Base-by-base conservation (phyloP, 23 tunicate species). In the Clavelina lepadiformis region DNA sequence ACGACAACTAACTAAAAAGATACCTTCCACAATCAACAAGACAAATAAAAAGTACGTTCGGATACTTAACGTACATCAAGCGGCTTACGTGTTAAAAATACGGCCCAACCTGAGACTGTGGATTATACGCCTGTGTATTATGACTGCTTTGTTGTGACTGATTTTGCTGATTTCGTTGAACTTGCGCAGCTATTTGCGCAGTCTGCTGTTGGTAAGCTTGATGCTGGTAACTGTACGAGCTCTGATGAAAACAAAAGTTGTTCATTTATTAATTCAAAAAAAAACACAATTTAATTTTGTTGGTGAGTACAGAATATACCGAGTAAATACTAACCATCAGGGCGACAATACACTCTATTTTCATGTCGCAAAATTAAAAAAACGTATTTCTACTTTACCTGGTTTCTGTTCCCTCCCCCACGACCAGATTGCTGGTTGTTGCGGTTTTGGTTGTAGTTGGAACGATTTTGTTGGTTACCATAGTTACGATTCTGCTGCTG, bases 191-290 rank as follows among this genome's bases (percentile, higher is more conserved):
- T 4, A 79, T 25, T 31, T 79, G 85, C 5, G 85, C 85, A 22
- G 85, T 75, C 69, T 79, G 85, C 38, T 69, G 76, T 31, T 79
- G 85, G 53, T 79, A 79, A 3, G 85, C 85, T 60, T 65, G 85
- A 31, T 79, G 76, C 30, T 68, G 61, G 34, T 79, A 33, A 34
- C 45, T 26, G n/a, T n/a, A n/a, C n/a, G n/a, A n/a, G n/a, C n/a
- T n/a, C n/a, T n/a, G n/a, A n/a, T n/a, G n/a, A n/a, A n/a, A n/a
- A n/a, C n/a, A n/a, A n/a, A n/a, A n/a, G n/a, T n/a, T n/a, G n/a
- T n/a, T n/a, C n/a, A n/a, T n/a, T n/a, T n/a, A n/a, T n/a, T n/a
- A n/a, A n/a, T n/a, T n/a, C n/a, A n/a, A n/a, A n/a, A n/a, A n/a
- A n/a, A n/a, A n/a, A n/a, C n/a, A n/a, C n/a, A n/a, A n/a, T n/a